Conservation (phyloP, 2,113 vertebrate species). For the Pionites leucogaster region DNA sequence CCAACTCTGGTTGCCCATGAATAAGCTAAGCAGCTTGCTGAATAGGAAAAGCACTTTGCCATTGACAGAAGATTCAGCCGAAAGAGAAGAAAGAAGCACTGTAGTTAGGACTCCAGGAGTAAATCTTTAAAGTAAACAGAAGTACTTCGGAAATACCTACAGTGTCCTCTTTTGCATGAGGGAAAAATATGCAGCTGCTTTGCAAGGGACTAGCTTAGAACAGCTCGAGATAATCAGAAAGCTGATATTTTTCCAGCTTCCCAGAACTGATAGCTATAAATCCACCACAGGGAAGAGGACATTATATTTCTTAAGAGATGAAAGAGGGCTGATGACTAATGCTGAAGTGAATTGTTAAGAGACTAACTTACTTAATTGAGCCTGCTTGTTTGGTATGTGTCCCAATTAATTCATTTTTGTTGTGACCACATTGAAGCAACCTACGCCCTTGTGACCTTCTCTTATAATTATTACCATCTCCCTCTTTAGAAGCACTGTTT, state of each 20-base stretch:
- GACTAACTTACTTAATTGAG: constrained; percentile 63
- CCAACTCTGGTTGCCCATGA: neutral
- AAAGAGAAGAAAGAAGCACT: neutral
- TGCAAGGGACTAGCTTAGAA: constrained; percentile 1
- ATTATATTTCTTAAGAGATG: constrained; percentile 24
- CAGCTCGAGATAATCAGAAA: neutral
- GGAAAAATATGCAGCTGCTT: neutral
- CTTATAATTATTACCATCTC: constrained; percentile 28
- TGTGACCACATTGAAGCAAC: constrained; percentile 56
- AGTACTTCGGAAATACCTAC: neutral
- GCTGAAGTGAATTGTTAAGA: constrained; percentile 61
- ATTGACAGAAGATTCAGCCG: neutral
- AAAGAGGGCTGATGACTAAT: constrained; percentile 45
- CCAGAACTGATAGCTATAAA: neutral
- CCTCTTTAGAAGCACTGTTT: constrained; percentile 58
- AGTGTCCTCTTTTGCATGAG: neutral
- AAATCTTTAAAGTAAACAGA: neutral
- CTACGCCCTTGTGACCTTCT: constrained; percentile 54
- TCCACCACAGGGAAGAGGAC: neutral
- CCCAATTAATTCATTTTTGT: constrained; percentile 66
- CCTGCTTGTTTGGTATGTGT: constrained; percentile 57
- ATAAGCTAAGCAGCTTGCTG: neutral
- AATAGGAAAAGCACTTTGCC: neutral
- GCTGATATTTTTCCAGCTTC: neutral
- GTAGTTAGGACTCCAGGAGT: neutral